phyloP scores from a whole-genome alignment of 2,888 invertebrate genomes.

The Prosapia bicincta region DNA sequence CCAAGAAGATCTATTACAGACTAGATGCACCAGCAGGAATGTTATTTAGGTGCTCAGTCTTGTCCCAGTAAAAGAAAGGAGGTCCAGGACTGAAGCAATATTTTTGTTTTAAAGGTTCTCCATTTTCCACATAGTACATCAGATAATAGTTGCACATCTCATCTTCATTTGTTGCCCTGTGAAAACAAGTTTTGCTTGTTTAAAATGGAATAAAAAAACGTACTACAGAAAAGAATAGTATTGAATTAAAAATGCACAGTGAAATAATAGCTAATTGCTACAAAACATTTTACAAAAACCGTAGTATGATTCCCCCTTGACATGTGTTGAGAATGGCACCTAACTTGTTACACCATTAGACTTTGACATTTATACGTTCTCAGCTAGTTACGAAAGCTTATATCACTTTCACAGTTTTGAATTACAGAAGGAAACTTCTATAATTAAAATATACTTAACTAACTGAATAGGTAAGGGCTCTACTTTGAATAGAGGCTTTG shows the following conservation, averaged over 20 bases:
- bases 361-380: no score
- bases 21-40: conserved; percentile 74
- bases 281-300: no score
- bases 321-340: no score
- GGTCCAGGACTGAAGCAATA: conserved; percentile 84
- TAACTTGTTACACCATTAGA: no score
- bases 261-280: not conserved
- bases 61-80: conserved; percentile 78
- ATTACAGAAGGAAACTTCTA: no score
- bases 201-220: not conserved
- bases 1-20: conserved; percentile 44
- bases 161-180: conserved; percentile 72
- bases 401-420: no score
- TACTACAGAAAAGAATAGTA: no score
- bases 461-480: no score
- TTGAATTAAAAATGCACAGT: not conserved
- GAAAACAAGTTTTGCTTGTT: conserved; percentile 14
- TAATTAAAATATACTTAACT: no score
- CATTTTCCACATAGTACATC: conserved; percentile 85
- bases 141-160: conserved; percentile 97
- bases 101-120: conserved; percentile 68
- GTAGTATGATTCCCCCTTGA: no score
- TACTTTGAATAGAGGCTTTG: no score
- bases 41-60: conserved; percentile 61
- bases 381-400: no score